Percentiles rank a stretch among this genome's conserved stretches.
phyloP scores from a whole-genome alignment of 2,888 invertebrate species.

The Nomada ferruginata region DNA sequence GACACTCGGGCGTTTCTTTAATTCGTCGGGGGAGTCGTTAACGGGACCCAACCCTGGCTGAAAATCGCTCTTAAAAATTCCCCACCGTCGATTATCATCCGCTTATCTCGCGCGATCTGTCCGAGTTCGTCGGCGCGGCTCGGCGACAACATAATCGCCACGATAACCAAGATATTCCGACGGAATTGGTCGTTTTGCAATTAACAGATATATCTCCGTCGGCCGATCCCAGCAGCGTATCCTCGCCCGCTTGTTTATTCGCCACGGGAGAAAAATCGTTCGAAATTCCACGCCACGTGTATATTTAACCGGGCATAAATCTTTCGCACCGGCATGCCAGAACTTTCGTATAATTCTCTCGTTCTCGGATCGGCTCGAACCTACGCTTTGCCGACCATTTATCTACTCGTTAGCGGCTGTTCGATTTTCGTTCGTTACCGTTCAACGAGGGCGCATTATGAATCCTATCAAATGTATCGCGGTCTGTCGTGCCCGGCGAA shows the following conservation, averaged over 20 bases:
- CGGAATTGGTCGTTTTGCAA: constrained; percentile 58
- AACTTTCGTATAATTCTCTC: constrained; percentile 35
- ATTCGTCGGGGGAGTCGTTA: constrained; percentile 65
- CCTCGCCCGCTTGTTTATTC: constrained; percentile 37
- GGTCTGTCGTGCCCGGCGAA: constrained; percentile 51
- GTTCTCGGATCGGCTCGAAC: constrained; percentile 28
- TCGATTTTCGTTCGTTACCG: constrained; percentile 40
- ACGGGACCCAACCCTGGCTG: constrained; percentile 31
- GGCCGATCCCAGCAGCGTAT: constrained; percentile 11
- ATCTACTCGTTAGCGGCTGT: constrained; percentile 49
- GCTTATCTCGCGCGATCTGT: constrained; percentile 68
- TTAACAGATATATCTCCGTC: constrained; percentile 52
- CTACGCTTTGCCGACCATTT: constrained; percentile 23
- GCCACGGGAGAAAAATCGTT: constrained; percentile 29
- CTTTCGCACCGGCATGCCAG: background rate
- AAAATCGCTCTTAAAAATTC: constrained; percentile 67
- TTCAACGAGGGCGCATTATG: constrained; percentile 59
- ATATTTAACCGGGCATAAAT: constrained; percentile 38
- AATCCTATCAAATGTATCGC: constrained; percentile 62
- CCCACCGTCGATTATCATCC: constrained; percentile 54
- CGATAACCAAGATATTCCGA: constrained; percentile 55
- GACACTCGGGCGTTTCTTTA: constrained; percentile 57
- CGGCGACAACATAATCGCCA: constrained; percentile 59
- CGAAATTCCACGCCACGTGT: constrained; percentile 37
- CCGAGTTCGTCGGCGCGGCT: constrained; percentile 50